Evolutionary conservation across 2,888 invertebrate species (phyloP), one percentile per base, ranked within the genome.

Genomic region (Dynastes maya): DNA sequence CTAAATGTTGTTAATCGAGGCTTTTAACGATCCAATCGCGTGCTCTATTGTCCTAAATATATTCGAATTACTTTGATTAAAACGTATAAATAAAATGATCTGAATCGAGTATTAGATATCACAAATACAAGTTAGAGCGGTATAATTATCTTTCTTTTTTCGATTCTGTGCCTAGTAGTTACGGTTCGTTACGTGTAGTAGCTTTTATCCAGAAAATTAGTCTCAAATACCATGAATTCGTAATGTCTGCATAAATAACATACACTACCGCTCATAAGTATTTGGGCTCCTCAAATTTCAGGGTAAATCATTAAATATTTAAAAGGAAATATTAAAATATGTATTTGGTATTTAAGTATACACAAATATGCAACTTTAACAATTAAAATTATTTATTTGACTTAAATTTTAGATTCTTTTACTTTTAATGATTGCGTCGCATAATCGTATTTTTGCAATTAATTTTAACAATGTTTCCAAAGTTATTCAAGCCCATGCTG

Each of bases 61-160:
- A 55, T 55, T 55, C 45, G 49, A 68, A 71, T 58, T 55, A 58
- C 71, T 58, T 71, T 71, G 71, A 71, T 71, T 71, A 58, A 71
- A 71, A 71, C 37, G 37, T 71, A 71, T 58, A 71, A 55, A 71
- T 55, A 71, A 55, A 37, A 16, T 16, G 45, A 29, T 22, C 11
- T 29, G 22, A 5, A 61, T 61, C 29, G 61, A 27, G 22, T 61
- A 61, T 61, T 61, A 27, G 61, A 61, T 29, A 61, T 61, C 61
- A 27, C 61, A 27, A 22, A 27, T 8, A 5, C 27, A 29, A 27
- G 22, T 22, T 22, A 22, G 9, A 61, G 29, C 29, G 29, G 61
- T 27, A 29, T 61, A 61, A 61, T 61, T 61, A 61, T 16, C 22
- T 61, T 27, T 27, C 22, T 61, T 27, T 61, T 27, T 61, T 11